A percentile compares a stretch with the other conserved stretches of the same genome.
phyloP scores from a whole-genome alignment of 2,113 vertebrate species.

The Myrmecobius fasciatus region DNA sequence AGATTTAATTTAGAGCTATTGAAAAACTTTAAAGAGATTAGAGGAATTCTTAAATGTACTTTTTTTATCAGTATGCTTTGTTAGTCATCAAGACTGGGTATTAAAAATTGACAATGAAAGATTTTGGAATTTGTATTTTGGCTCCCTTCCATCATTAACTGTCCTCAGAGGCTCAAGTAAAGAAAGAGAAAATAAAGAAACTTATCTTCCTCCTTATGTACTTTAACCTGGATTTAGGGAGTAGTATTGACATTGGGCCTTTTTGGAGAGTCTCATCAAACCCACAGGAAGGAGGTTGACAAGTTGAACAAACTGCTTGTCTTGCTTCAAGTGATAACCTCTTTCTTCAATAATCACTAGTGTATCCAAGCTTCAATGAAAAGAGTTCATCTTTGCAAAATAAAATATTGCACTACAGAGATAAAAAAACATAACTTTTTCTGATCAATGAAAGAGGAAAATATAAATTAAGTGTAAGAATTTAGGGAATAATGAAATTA shows the following conservation, averaged over 20 bases:
- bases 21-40: constrained; percentile 86
- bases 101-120: constrained; percentile 34
- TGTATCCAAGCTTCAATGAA: constrained; percentile 11
- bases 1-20: constrained; percentile 86
- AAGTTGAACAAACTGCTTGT: not conserved
- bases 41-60: constrained; percentile 78
- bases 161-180: not conserved
- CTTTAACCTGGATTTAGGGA: constrained; percentile 24
- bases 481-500: constrained; percentile 14
- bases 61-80: constrained; percentile 73
- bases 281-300: not conserved
- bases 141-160: constrained; percentile 42
- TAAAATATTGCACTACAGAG: too few relatives aligned
- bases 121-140: constrained; percentile 41
- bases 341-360: constrained; percentile 6
- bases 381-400: constrained; percentile 32
- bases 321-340: not conserved
- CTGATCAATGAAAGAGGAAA: not conserved
- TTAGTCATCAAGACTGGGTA: constrained; percentile 65
- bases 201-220: not conserved
- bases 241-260: not conserved
- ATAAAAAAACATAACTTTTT: not conserved
- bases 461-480: not conserved
- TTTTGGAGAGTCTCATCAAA: constrained; percentile 28
- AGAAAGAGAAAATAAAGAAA: constrained; percentile 38